Evolutionary conservation across 2,797 vertebrate genomes (phyloP), one percentile per base, ranked within the genome.

Genomic region (Gadopsis bispinosus): DNA sequence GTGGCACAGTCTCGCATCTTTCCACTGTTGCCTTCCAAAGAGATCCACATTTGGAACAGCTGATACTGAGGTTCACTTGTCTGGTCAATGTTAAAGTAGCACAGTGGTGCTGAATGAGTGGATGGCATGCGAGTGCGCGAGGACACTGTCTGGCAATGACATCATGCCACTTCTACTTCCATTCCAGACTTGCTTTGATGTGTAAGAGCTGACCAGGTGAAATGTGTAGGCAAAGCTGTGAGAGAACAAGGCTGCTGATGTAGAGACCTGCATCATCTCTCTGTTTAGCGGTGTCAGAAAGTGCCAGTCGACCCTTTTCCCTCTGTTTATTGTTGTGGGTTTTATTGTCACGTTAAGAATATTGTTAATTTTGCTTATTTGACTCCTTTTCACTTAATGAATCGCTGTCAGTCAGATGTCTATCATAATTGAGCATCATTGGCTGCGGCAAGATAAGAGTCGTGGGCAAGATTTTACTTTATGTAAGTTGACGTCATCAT

Each of bases 41-140:
- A 85, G 80, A 86, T 88, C 83, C 85, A 72, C 90, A 93, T 95
- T 93, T 92, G 90, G 85, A 91, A 86, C 84, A 62, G 86, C 87
- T 88, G 92, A 94, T 93, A 92, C 75, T 61, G 77, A 82, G 80
- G 87, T 85, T 39, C 60, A 39, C 79, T 85, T 9, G 66, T 89
- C 92, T 94, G 92, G 86, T 81, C 75, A 89, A 67, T 85, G 89
- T 93, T 91, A 89, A 87, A 84, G 82, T 73, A 69, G 83, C 68
- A 78, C 48, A 35, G 71, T 56, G 83, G 80, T 73, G 86, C 83
- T 91, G 86, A 89, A 88, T 75, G 90, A 79, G 78, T 73, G 77
- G 77, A 71, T 77, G 81, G 77, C 79, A 53, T 75, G 48, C 48
- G 82, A 84, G 78, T 79, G 79, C 85, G 80, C 39, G 37, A 78